Evolutionary conservation across 1,140 invertebrate species (phyloP), one percentile per base, ranked within the genome.

Genomic region (Drosophila subobscura): DNA sequence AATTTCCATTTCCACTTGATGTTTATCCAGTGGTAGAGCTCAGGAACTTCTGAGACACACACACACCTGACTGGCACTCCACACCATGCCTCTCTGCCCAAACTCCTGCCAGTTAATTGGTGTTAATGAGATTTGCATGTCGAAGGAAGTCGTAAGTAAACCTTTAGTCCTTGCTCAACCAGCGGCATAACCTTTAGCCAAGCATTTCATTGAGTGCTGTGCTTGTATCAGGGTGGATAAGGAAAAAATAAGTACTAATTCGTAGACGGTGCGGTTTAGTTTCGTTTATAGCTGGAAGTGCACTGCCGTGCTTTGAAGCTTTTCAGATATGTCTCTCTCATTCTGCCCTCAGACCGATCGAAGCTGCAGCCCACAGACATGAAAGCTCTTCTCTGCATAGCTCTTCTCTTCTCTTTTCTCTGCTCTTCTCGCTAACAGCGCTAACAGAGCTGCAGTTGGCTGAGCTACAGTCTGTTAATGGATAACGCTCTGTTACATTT

Each of bases 41-140:
- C 47, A 4, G 64, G 16, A 20, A 20, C 16, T 20, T 20, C 52
- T 66, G 12, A 67, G 37, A n/a, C 12, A 61, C 65, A 53, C 42
- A 47, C 50, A 47, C 63, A 27, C 42, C 44, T 64, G 47, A 22
- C 37, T 50, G 3, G 44, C 33, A 8, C 44, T 40, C 14, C 33
- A 37, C 49, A 23, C 10, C 47, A 23, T 10, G n/a, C 44, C 45
- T 47, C 2, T 25, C 27, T 12, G 10, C 27, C 29, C 29, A 7
- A 16, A 27, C 12, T 20, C 1, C 40, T 23, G 33, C 14, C 29
- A 16, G 12, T 45, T 79, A 71, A 79, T 75, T 79, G 64, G 25
- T 45, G 42, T 23, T 71, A 79, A 79, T 71, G 51, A 75, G 55
- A 79, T 79, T 79, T 55, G 20, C 61, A 74, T 68, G 71, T 79